phyloP scores from a whole-genome alignment of 1,140 invertebrate species.

The Prorops nasuta region DNA sequence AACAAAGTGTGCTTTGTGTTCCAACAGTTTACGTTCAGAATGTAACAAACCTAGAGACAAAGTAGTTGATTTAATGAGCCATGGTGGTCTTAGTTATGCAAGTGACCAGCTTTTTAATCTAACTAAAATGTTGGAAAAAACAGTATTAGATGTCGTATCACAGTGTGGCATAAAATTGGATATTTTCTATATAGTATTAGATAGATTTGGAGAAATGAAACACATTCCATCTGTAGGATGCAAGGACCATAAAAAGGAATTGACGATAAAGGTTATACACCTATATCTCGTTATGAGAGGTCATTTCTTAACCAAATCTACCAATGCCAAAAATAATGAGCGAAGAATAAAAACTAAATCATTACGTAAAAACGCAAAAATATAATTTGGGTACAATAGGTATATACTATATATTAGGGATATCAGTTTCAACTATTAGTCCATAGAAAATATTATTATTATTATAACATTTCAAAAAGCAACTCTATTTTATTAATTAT shows the following conservation, averaged over 20 bases:
- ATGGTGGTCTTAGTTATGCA: slow-evolving; percentile 2
- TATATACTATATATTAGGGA: too few species aligned
- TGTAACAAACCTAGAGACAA: too few species aligned
- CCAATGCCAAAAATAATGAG: slow-evolving; percentile 1
- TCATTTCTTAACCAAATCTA: slow-evolving; percentile 1
- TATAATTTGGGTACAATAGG: too few species aligned
- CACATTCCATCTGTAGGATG: slow-evolving; percentile 4
- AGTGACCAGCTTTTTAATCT: slow-evolving; percentile 7
- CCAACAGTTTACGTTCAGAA: background rate
- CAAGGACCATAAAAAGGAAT: background rate
- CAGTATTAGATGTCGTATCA: slow-evolving; percentile 1
- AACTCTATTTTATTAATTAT: too few species aligned
- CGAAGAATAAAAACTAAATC: slow-evolving; percentile 3
- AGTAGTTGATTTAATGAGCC: slow-evolving; percentile 1
- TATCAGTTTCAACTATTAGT: too few species aligned
- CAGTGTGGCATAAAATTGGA: slow-evolving; percentile 1
- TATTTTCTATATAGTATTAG: slow-evolving; percentile 3
- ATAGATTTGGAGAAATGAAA: background rate
- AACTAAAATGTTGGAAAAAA: slow-evolving; percentile 4
- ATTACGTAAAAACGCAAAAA: slow-evolving; percentile 6
- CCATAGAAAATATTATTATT: too few species aligned
- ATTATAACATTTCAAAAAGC: too few species aligned
- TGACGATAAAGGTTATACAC: slow-evolving; percentile 7
- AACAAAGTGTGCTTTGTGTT: slow-evolving; percentile 9
- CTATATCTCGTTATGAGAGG: slow-evolving; percentile 9